phyloP scores from a whole-genome alignment of 2,888 invertebrate genomes.

The Endotricha flammealis region DNA sequence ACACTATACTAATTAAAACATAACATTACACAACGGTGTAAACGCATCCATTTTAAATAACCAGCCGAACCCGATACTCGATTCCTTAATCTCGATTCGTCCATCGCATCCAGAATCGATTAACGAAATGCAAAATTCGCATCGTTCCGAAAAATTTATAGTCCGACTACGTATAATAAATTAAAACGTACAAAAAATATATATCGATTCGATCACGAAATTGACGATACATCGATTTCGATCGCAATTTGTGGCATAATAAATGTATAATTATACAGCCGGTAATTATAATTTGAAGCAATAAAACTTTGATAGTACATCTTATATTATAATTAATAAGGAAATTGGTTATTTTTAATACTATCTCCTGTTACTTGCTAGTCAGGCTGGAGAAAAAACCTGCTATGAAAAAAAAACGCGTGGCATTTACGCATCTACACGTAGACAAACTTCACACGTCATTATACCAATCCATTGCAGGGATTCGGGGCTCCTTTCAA shows the following conservation, averaged over 20 bases:
- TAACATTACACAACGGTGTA: conserved; percentile 30
- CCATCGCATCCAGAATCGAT: conserved; percentile 46
- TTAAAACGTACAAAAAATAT: conserved; percentile 28
- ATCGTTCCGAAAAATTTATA: conserved; percentile 31
- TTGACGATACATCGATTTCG: conserved; percentile 20
- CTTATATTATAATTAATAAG: background rate
- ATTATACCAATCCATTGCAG: too few species aligned
- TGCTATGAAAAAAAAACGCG: too few species aligned
- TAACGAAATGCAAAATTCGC: conserved; percentile 40
- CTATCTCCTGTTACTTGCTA: too few species aligned
- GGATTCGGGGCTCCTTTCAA: too few species aligned
- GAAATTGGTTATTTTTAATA: too few species aligned
- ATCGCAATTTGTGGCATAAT: conserved; percentile 12
- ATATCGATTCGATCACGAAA: conserved; percentile 29
- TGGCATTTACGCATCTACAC: too few species aligned
- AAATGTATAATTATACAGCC: conserved; percentile 20
- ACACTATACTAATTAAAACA: too few species aligned
- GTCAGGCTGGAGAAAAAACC: too few species aligned
- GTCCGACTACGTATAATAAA: conserved; percentile 29
- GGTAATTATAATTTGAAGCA: conserved; percentile 11
- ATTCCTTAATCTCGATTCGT: conserved; percentile 41
- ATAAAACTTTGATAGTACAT: conserved; percentile 5
- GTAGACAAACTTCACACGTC: too few species aligned
- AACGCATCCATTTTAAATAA: conserved; percentile 21
- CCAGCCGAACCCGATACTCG: conserved; percentile 31